phyloP scores from a whole-genome alignment of 2,888 invertebrate species.

The Tachina fera region DNA sequence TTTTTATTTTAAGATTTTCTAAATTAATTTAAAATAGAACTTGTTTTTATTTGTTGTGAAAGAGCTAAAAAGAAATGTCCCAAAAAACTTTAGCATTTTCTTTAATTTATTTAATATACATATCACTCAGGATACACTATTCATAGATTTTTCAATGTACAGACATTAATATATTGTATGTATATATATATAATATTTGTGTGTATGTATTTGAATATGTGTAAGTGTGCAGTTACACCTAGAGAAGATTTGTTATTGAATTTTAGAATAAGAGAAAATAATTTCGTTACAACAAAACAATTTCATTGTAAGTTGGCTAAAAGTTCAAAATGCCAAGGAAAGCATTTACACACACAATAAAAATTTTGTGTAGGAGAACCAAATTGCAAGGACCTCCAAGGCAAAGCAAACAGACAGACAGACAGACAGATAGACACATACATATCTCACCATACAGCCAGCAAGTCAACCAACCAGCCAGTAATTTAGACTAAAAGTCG shows the following conservation, averaged over 20 bases:
- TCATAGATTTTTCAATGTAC: no score
- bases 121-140: no score
- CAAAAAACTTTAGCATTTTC: no score
- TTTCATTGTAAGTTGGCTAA: conserved; percentile 57
- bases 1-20: no score
- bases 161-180: neutral
- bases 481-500: conserved; percentile 41
- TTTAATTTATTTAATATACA: no score
- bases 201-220: neutral
- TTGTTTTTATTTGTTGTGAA: no score
- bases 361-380: conserved; percentile 29
- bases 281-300: conserved; percentile 35
- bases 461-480: conserved; percentile 1
- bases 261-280: neutral
- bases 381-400: conserved; percentile 33
- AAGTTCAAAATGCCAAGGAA: conserved; percentile 67
- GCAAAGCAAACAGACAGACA: neutral
- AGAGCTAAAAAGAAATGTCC: no score
- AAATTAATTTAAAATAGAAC: no score
- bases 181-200: no score
- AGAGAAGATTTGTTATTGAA: conserved; percentile 9
- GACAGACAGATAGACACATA: conserved; percentile 25
- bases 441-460: conserved; percentile 10
- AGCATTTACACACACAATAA: conserved; percentile 34
- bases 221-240: neutral